Base-by-base conservation (phyloP, 2,888 invertebrate species). In the Iselma pallidipennis region DNA sequence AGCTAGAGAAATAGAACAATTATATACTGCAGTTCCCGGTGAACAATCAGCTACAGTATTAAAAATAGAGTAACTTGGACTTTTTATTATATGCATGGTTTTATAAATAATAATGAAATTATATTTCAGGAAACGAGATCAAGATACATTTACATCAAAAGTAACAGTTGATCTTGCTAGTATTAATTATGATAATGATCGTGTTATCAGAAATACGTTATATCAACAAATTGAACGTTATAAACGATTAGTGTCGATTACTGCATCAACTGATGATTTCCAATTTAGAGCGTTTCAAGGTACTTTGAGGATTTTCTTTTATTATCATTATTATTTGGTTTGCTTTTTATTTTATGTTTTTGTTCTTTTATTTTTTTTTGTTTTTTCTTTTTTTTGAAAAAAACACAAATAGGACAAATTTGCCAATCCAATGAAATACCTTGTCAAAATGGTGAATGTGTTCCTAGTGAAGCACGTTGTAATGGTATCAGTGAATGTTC, bases 11-110 rank as follows among this genome's bases (percentile, higher is more conserved):
- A 83, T 92, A 9, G 86, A 89, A 64, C 77, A 80, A 1, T 78
- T 91, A 4, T 89, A 86, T 71, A 81, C 82, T 7, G 69, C 71
- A 53, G 67, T 83, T 28, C 85, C 85, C 0, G 89, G 89, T 48
- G 83, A 83, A 4, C 88, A 88, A 72, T 82, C 83, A 4, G 85
- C 88, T 0, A 87, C 84, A 59, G 86, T 92, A 16, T 85, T 91
- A 19, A 87, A 88, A 66, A 88, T 91, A 75, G 86, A 88, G 92
- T 92, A 81, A 88, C 89, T 86, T n/a, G n/a, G n/a, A n/a, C n/a
- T n/a, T n/a, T n/a, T n/a, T n/a, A n/a, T n/a, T n/a, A n/a, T n/a
- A n/a, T n/a, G n/a, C n/a, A n/a, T n/a, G n/a, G n/a, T n/a, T n/a
- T n/a, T n/a, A n/a, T n/a, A n/a, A n/a, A n/a, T n/a, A n/a, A n/a